A percentile compares a stretch with the other conserved stretches of the same genome.
phyloP scores from a whole-genome alignment of 2,888 invertebrate genomes.

The Amblyjoppa proteus region DNA sequence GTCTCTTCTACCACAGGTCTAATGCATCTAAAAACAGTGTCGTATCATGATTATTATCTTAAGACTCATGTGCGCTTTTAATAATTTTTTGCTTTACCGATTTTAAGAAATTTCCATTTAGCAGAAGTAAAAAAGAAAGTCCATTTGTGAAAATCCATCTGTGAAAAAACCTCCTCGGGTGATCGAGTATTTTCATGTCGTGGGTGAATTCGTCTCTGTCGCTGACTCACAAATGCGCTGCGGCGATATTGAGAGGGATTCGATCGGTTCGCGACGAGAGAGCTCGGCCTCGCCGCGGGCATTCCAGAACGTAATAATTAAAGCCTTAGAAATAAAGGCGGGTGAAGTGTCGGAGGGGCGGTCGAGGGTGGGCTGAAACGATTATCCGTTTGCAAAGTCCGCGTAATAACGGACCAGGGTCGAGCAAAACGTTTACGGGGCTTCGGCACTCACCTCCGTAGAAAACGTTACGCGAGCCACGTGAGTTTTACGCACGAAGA shows the following conservation, averaged over 20 bases:
- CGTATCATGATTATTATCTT: no score
- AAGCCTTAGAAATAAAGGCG: slow-evolving; percentile 77
- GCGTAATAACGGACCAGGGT: slow-evolving; percentile 79
- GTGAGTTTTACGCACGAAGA: background rate
- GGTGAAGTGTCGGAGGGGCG: slow-evolving; percentile 23
- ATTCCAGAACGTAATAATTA: slow-evolving; percentile 69
- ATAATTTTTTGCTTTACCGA: no score
- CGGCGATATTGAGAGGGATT: slow-evolving; percentile 15
- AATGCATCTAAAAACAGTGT: no score
- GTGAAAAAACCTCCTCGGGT: background rate
- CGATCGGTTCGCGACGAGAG: slow-evolving; percentile 14
- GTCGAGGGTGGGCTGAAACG: slow-evolving; percentile 70
- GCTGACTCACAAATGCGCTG: background rate
- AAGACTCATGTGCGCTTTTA: no score
- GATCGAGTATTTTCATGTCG: background rate
- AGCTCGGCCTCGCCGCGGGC: slow-evolving; percentile 37
- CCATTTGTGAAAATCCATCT: background rate
- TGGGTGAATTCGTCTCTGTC: background rate
- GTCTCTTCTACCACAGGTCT: no score
- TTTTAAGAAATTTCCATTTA: no score
- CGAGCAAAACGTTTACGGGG: slow-evolving; percentile 74
- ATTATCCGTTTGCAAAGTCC: slow-evolving; percentile 73
- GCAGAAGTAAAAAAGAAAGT: background rate
- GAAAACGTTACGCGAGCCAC: slow-evolving; percentile 68
- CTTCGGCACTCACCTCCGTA: slow-evolving; percentile 71